These are phyloP conservation scores for Notothenia rossii DNA, from an alignment of 2,113 vertebrate genomes.

Conservation along the genomic window DNA sequence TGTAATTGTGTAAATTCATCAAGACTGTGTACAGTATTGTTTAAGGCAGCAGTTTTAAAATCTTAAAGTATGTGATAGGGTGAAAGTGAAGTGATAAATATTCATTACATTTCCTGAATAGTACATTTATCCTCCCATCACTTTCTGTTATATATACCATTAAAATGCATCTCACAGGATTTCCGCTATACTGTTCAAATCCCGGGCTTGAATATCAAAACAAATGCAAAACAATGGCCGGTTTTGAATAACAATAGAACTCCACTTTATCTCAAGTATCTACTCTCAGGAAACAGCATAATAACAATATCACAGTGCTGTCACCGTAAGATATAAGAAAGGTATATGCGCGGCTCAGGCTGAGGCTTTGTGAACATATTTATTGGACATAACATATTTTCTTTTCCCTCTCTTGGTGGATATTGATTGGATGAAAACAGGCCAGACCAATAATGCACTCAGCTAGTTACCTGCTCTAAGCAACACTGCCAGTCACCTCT, in stretches of 20 bases:
- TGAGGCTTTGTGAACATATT: slow-evolving; percentile 33
- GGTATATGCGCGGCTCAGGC: slow-evolving; percentile 12
- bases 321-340: slow-evolving; percentile 53
- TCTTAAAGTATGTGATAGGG: slow-evolving; percentile 2
- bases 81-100: slow-evolving; percentile 56
- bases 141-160: slow-evolving; percentile 33
- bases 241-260: slow-evolving; percentile 49
- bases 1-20: background rate
- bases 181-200: slow-evolving; percentile 16
- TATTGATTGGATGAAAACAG: slow-evolving; percentile 69
- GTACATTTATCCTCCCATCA: slow-evolving; percentile 21
- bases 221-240: slow-evolving; percentile 52
- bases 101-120: slow-evolving; percentile 34
- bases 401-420: slow-evolving; percentile 66
- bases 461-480: slow-evolving; percentile 62
- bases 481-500: slow-evolving; percentile 52
- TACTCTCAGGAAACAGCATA: slow-evolving; percentile 34
- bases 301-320: slow-evolving; percentile 40
- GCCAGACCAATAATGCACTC: slow-evolving; percentile 57
- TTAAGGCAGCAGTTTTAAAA: slow-evolving; percentile 24
- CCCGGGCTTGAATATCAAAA: slow-evolving; percentile 30
- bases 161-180: slow-evolving; percentile 37
- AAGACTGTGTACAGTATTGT: slow-evolving; percentile 5
- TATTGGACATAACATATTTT: slow-evolving; percentile 25
- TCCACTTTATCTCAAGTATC: slow-evolving; percentile 48